These are phyloP conservation scores for Tipula confusa DNA, from an alignment of 2,888 invertebrate genomes.

Conservation along the genomic window DNA sequence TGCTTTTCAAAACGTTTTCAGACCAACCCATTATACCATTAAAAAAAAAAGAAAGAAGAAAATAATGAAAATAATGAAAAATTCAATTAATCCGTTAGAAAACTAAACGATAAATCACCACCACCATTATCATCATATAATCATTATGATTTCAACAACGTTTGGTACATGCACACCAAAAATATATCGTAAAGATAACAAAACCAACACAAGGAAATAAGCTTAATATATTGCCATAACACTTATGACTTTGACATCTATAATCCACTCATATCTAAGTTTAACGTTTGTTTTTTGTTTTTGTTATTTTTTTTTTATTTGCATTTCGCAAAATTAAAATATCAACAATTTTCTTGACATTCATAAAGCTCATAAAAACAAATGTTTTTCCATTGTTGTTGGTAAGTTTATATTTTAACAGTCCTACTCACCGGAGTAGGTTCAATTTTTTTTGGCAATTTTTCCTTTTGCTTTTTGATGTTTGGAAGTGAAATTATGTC, in stretches of 20 bases:
- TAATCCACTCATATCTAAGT: background rate
- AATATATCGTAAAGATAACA: background rate
- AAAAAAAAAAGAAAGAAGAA: background rate
- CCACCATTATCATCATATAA: background rate
- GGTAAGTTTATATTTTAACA: too few relatives aligned
- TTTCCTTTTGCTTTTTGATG: background rate
- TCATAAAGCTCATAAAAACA: slow-evolving; percentile 21
- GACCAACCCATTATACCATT: background rate
- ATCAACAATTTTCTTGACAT: slow-evolving; percentile 17
- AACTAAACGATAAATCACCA: background rate
- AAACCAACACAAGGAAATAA: background rate
- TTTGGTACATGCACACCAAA: background rate
- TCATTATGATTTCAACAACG: background rate
- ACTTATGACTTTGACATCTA: slow-evolving; percentile 1
- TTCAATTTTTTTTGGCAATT: too few relatives aligned
- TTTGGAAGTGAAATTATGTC: background rate
- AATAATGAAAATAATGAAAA: background rate
- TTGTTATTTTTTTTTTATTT: background rate
- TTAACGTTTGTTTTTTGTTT: too few relatives aligned
- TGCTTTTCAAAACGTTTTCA: background rate
- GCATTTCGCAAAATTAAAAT: slow-evolving; percentile 6
- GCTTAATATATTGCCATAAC: slow-evolving; percentile 20
- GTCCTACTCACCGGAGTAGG: too few relatives aligned
- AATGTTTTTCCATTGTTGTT: too few relatives aligned
- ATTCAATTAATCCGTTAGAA: background rate